A percentile compares a stretch with the other conserved stretches of the same genome.
phyloP scores from a whole-genome alignment of 2,113 vertebrate species.

The Eira barbara region DNA sequence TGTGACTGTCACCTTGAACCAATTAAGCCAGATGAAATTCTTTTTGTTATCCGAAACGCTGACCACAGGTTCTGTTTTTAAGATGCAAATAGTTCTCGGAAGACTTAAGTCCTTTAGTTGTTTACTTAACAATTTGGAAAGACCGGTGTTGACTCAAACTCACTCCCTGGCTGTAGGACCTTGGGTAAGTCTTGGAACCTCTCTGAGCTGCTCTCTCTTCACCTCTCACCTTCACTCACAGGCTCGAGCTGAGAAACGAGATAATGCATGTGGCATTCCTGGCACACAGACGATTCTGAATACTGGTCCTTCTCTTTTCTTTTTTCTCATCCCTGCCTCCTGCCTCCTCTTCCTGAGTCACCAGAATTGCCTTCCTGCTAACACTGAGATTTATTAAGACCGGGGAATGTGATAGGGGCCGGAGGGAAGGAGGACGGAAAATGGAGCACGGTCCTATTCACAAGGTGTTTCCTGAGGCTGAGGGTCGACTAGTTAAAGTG shows the following conservation, averaged over 20 bases:
- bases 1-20: not conserved
- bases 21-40: not conserved
- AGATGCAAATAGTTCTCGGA: not conserved
- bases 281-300: not conserved
- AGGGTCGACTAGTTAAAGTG: not conserved
- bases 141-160: not conserved
- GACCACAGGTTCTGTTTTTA: not conserved
- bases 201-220: not conserved
- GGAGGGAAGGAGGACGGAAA: not conserved
- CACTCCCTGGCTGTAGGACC: not conserved
- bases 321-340: not conserved
- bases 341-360: not conserved
- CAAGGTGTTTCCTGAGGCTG: not conserved
- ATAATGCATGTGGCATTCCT: not conserved
- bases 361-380: not conserved
- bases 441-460: not conserved
- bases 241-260: not conserved
- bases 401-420: not conserved
- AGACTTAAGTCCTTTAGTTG: not conserved
- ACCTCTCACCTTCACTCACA: not conserved
- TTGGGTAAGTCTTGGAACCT: not conserved
- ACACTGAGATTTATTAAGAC: not conserved
- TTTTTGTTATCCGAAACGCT: not conserved
- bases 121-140: not conserved
- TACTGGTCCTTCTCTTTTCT: not conserved